These are phyloP conservation scores for Orthosia gracilis DNA, from an alignment of 2,888 invertebrate species.

Conservation along the genomic window DNA sequence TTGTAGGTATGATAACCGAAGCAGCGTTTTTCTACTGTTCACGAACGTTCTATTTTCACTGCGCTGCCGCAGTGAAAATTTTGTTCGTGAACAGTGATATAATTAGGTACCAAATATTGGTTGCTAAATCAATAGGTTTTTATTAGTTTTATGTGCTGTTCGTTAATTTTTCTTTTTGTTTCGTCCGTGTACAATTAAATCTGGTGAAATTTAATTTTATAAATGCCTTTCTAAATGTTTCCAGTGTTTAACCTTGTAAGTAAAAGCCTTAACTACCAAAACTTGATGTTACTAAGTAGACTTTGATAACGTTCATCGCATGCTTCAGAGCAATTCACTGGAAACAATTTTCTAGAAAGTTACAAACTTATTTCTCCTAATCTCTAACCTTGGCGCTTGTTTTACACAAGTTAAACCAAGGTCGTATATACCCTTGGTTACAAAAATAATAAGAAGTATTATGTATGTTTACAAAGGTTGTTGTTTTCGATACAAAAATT, in stretches of 20 bases:
- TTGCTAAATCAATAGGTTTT: too few species aligned
- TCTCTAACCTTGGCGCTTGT: constrained; percentile 46
- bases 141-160: too few species aligned
- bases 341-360: constrained; percentile 45
- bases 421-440: constrained; percentile 31
- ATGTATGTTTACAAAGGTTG: not conserved
- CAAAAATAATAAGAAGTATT: constrained; percentile 15
- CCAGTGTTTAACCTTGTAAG: not conserved
- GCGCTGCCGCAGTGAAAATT: too few species aligned
- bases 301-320: constrained; percentile 46
- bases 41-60: too few species aligned
- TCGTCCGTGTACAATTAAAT: too few species aligned
- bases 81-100: too few species aligned
- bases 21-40: too few species aligned
- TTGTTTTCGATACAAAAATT: constrained; percentile 2
- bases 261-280: not conserved
- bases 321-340: constrained; percentile 37
- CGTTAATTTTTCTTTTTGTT: too few species aligned
- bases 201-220: not conserved
- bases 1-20: too few species aligned
- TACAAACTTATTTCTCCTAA: constrained; percentile 44
- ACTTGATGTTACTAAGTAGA: constrained; percentile 7
- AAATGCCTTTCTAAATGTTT: not conserved
- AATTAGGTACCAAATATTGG: too few species aligned
- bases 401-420: constrained; percentile 20